phyloP scores from a whole-genome alignment of 2,888 invertebrate species.

The Cosmia pyralina region DNA sequence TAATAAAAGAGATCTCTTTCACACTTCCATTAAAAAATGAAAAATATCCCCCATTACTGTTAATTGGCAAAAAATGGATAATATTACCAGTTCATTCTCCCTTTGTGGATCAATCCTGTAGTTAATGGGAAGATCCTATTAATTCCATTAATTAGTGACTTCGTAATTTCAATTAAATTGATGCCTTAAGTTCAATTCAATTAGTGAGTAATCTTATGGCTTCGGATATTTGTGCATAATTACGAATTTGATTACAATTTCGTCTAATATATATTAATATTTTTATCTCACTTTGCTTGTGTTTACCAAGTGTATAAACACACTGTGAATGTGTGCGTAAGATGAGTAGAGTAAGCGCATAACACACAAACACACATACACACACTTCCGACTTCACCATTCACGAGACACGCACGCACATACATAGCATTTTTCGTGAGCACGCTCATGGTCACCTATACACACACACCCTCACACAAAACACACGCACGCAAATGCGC shows the following conservation, averaged over 20 bases:
- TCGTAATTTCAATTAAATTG: slow-evolving; percentile 35
- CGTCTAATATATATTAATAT: neutral
- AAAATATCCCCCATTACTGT: slow-evolving; percentile 17
- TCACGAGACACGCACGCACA: too few species aligned
- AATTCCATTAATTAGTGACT: slow-evolving; percentile 33
- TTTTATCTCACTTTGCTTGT: too few species aligned
- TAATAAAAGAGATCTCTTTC: neutral
- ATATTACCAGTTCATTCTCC: slow-evolving; percentile 20
- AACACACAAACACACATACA: too few species aligned
- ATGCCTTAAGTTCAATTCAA: slow-evolving; percentile 27
- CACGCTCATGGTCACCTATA: too few species aligned
- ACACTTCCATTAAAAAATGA: slow-evolving; percentile 21
- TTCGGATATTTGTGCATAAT: slow-evolving; percentile 13
- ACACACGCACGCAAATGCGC: too few species aligned
- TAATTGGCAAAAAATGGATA: slow-evolving; percentile 44
- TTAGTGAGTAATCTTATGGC: slow-evolving; percentile 16
- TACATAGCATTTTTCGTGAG: too few species aligned
- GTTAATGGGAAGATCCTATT: slow-evolving; percentile 40
- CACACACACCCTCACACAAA: too few species aligned
- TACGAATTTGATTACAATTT: slow-evolving; percentile 13
- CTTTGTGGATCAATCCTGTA: slow-evolving; percentile 35
- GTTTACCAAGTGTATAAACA: too few species aligned
- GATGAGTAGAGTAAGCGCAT: too few species aligned
- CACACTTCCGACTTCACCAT: too few species aligned
- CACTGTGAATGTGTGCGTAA: too few species aligned